Evolutionary conservation across 2,797 vertebrate species (phyloP), one percentile per base, ranked within the genome.

Genomic region (Dromococcyx pavoninus): DNA sequence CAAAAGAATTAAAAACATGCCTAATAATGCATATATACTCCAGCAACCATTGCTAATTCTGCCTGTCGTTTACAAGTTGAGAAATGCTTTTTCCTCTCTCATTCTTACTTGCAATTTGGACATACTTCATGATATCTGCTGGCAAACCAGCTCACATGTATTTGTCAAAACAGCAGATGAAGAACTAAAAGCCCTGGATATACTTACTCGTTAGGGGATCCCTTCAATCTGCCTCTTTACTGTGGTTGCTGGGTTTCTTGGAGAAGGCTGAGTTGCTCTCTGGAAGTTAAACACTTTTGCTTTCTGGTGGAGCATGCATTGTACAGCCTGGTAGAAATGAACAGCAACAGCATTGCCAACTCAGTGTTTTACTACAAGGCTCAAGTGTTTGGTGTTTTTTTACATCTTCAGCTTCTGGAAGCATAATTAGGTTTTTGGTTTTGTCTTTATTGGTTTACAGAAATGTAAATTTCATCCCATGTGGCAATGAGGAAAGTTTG

Each of bases 1-100:
- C 77, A 93, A 81, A 94, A 74, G 69, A 86, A 94, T 88, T 71
- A 28, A 93, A 93, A 84, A 57, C 35, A 46, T 95, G 64, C 43
- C 71, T 82, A 93, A 84, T 65, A 95, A 51, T 5, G 28, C 32
- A 74, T 66, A 53, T 27, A 67, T 57, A 57, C 57, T 88, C 58
- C 77, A 89, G 51, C 48, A 87, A 78, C 41, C 86, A 75, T 92
- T 76, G 73, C 39, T 92, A 81, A 91, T 93, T 51, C 73, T 61
- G 73, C 60, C 51, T 79, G 87, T 92, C 24, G 0, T 56, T 91
- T 91, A 21, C 8, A 6, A 82, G 67, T 13, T 67, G 19, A 50
- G 79, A 90, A 92, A 88, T 67, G 44, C 30, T 93, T 90, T 91
- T 86, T 91, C 87, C 87, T 92, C 73, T 88, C 82, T 86, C 89